A percentile compares a stretch with the other conserved stretches of the same genome.
Evolutionary conservation across 2,888 invertebrate species (phyloP).

Genomic region (Orchesella flavescens): DNA sequence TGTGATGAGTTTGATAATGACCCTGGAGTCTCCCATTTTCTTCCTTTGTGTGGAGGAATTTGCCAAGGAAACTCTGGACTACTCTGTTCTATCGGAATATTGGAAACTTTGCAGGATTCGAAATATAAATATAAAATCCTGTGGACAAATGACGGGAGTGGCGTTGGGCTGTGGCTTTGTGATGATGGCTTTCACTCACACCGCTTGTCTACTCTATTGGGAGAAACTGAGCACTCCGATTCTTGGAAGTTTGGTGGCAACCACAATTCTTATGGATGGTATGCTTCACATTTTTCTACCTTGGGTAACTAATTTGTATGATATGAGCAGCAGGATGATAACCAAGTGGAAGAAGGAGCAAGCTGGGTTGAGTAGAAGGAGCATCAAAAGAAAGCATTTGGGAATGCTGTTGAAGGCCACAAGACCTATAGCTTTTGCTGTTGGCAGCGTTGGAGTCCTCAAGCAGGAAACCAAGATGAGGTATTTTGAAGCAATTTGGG

Average conservation of each 20-base stretch:
- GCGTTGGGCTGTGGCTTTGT: constrained; percentile 7
- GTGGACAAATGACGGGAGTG: constrained; percentile 7
- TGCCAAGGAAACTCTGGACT: background rate
- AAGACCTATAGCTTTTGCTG: no score
- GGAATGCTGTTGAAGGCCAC: background rate
- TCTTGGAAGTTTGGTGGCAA: background rate
- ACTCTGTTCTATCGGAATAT: background rate
- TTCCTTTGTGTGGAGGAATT: background rate
- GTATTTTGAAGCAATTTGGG: no score
- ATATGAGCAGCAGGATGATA: constrained; percentile 1
- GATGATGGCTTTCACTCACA: background rate
- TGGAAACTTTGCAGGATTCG: constrained; percentile 19
- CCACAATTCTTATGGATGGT: background rate
- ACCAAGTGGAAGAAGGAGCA: constrained; percentile 2
- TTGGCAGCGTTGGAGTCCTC: no score
- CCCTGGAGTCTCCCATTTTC: constrained; percentile 26
- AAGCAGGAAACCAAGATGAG: no score
- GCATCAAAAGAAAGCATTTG: background rate
- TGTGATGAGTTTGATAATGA: constrained; percentile 20
- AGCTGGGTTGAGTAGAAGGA: background rate
- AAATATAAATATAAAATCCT: background rate
- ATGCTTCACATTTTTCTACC: constrained; percentile 9
- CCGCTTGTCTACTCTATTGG: background rate
- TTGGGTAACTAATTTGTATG: constrained; percentile 20
- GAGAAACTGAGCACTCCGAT: background rate